Conservation (phyloP, 2,797 vertebrate species). For the Phoebastria nigripes region DNA sequence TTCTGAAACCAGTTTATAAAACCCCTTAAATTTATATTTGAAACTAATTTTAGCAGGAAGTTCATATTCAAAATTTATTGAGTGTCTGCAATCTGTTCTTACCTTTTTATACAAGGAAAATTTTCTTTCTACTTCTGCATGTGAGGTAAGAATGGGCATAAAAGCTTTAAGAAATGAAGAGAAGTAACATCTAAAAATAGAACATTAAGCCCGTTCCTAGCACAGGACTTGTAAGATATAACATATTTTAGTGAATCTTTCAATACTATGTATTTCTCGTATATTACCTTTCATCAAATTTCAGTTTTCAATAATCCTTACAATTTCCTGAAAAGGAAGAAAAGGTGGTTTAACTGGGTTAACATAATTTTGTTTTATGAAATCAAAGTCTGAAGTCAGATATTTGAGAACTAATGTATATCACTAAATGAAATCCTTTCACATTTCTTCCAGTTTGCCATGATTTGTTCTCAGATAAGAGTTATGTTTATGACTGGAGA, state of each 20-base stretch:
- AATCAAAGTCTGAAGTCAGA: not conserved
- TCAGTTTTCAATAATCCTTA: not conserved
- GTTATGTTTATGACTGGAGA: not conserved
- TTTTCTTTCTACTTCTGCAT: not conserved
- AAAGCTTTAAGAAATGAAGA: not conserved
- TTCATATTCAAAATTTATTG: not conserved
- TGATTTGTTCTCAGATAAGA: not conserved
- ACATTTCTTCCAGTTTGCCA: not conserved
- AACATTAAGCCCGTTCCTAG: not conserved
- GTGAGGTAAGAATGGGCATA: not conserved
- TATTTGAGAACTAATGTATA: not conserved
- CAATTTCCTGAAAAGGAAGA: slow-evolving; percentile 4
- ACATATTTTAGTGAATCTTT: not conserved
- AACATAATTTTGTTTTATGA: not conserved
- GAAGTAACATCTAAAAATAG: not conserved
- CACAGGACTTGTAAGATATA: not conserved
- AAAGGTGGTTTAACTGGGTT: not conserved
- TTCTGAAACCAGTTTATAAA: not conserved
- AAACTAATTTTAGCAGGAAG: not conserved
- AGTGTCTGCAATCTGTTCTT: not conserved
- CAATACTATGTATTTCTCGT: not conserved
- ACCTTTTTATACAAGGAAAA: not conserved
- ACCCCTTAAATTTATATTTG: not conserved
- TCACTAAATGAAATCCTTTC: slow-evolving; percentile 5
- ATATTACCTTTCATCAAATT: not conserved